Evolutionary conservation across 2,797 vertebrate species (phyloP), one percentile per base, ranked within the genome.

Genomic region (Tiaroga cobitis): DNA sequence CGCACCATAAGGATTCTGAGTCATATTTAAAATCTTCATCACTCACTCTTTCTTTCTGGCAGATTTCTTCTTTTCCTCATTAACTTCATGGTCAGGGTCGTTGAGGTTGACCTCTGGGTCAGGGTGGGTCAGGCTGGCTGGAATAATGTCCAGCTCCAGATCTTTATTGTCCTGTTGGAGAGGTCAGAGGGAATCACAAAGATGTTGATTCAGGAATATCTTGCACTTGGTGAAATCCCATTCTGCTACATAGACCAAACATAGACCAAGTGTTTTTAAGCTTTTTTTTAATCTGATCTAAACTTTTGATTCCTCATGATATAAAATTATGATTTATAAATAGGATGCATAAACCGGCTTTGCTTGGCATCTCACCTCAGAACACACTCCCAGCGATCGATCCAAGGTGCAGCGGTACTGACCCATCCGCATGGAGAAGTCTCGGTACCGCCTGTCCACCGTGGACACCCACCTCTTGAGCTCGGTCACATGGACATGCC

Each of bases 21-120:
- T 46, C 43, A 56, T 59, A 32, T 26, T 79, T 61, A 24, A 69
- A 59, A 85, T 34, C 61, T 76, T 68, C 21, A 26, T 26, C 39
- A 93, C 97, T 91, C 95, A 98, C 97, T 99, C 97, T 93, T 99
- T 99, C 92, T 98, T 99, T 90, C 97, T 95, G 75, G 98, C 97
- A 0, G 97, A 98, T 87, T 98, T 98, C 87, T 98, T 95, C 93
- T 99, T 99, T 92, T 99, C 98, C 85, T 99, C 98, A 67, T 98
- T 99, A 92, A 97, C 92, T 90, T 99, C 97, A 1, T 99, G 97
- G 90, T 96, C 96, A 54, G 97, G 97, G 84, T 99, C 98, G 1
- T 97, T 95, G 56, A 99, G 95, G 90, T 98, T 99, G 67, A 99
- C 98, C 84, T 99, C 97, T 0, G 96, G 97, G 92, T 99, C 98